A percentile compares a stretch with the other conserved stretches of the same genome.
These are phyloP conservation scores for Pachypanchax playfairii DNA, from an alignment of 2,113 vertebrate genomes.

Conservation along the genomic window DNA sequence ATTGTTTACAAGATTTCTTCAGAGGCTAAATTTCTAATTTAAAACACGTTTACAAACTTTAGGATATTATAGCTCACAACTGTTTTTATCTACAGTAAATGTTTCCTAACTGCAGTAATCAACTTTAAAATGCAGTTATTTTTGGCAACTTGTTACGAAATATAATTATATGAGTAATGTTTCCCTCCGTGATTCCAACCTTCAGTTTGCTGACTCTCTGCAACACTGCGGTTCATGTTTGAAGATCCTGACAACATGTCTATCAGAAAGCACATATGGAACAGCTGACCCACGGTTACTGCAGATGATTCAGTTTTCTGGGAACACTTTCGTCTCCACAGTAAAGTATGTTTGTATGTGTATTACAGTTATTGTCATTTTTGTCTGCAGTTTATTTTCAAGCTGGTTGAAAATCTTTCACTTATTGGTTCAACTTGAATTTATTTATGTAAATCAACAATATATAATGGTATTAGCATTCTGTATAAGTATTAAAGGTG, in stretches of 20 bases:
- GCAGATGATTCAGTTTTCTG: neutral
- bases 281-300: neutral
- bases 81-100: neutral
- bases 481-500: no score
- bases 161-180: slow-evolving; percentile 49
- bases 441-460: no score
- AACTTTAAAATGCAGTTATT: slow-evolving; percentile 44
- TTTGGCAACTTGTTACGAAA: slow-evolving; percentile 49
- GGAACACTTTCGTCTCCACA: neutral
- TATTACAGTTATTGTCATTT: neutral
- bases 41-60: no score
- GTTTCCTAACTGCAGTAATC: slow-evolving; percentile 17
- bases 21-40: no score
- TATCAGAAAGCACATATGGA: slow-evolving; percentile 25
- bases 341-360: neutral
- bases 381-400: no score
- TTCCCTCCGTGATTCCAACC: slow-evolving; percentile 43
- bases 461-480: no score
- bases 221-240: slow-evolving; percentile 8
- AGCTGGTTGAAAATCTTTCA: no score
- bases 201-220: slow-evolving; percentile 20
- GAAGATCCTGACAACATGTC: slow-evolving; percentile 1
- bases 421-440: no score
- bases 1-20: no score
- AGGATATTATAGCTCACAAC: no score